A percentile compares a stretch with the other conserved stretches of the same genome.
Conservation (phyloP, 2,797 vertebrate genomes). For the Xenopus petersii region DNA sequence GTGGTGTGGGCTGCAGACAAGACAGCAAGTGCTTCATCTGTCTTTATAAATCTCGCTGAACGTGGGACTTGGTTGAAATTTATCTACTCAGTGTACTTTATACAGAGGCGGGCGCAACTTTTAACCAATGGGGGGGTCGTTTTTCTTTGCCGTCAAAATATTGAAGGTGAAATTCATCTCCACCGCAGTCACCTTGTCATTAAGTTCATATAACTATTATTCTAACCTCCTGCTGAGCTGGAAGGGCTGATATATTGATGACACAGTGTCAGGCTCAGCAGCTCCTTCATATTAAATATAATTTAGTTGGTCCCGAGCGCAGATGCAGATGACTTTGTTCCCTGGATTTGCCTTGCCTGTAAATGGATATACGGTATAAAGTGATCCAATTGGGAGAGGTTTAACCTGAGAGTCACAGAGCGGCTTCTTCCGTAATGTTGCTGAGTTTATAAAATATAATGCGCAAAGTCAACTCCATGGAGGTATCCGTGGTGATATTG, state of each 20-base stretch:
- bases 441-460: slow-evolving; percentile 37
- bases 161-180: background rate
- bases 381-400: slow-evolving; percentile 9
- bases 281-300: slow-evolving; percentile 23
- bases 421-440: background rate
- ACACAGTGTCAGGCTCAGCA: slow-evolving; percentile 17
- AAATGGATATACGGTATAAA: slow-evolving; percentile 13
- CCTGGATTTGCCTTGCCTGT: slow-evolving; percentile 4
- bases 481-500: background rate
- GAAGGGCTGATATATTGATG: slow-evolving; percentile 18
- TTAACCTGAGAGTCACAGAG: slow-evolving; percentile 27
- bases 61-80: too few species aligned
- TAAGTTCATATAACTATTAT: slow-evolving; percentile 5
- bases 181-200: slow-evolving; percentile 20
- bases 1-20: too few species aligned
- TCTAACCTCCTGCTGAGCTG: slow-evolving; percentile 22
- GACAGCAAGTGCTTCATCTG: too few species aligned
- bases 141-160: background rate
- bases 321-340: slow-evolving; percentile 30
- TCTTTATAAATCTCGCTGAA: too few species aligned
- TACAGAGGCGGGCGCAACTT: too few species aligned
- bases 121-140: too few species aligned
- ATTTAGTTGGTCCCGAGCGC: slow-evolving; percentile 4
- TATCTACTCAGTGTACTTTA: too few species aligned
- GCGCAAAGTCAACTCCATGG: slow-evolving; percentile 3